A percentile compares a stretch with the other conserved stretches of the same genome.
phyloP scores from a whole-genome alignment of 2,797 vertebrate species.

The Xiphorhynchus erythropygius region DNA sequence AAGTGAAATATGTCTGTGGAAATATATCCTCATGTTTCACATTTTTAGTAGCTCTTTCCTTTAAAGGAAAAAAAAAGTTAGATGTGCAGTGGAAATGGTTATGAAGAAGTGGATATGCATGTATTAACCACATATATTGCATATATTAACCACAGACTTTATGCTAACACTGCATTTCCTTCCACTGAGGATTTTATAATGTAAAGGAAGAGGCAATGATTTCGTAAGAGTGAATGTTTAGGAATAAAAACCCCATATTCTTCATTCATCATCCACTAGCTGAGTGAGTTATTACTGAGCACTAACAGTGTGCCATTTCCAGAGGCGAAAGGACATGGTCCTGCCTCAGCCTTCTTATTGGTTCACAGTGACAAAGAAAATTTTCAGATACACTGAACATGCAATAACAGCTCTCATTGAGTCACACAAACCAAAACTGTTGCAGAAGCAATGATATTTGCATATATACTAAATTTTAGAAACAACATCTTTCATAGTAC shows the following conservation, averaged over 20 bases:
- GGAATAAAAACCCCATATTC: neutral
- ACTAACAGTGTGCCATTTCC: neutral
- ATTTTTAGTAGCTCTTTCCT: neutral
- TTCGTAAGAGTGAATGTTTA: neutral
- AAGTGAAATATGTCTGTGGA: neutral
- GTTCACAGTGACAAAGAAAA: neutral
- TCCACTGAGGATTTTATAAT: neutral
- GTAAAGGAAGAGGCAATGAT: neutral
- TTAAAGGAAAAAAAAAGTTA: neutral
- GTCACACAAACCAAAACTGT: neutral
- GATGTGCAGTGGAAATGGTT: neutral
- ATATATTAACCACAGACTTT: neutral
- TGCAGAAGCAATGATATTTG: neutral
- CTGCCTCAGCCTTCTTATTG: neutral
- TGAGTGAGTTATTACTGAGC: neutral
- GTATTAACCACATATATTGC: neutral
- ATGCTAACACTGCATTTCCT: neutral
- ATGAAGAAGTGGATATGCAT: neutral
- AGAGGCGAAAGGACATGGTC: neutral
- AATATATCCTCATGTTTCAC: slow-evolving; percentile 1
- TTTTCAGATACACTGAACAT: neutral
- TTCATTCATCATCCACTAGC: neutral
- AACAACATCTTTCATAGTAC: neutral
- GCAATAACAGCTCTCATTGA: neutral
- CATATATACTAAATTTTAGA: neutral